Percentiles rank a stretch among this genome's conserved stretches.
These are phyloP conservation scores for Acrocephalus arundinaceus DNA, from an alignment of 2,113 vertebrate species.

Conservation along the genomic window DNA sequence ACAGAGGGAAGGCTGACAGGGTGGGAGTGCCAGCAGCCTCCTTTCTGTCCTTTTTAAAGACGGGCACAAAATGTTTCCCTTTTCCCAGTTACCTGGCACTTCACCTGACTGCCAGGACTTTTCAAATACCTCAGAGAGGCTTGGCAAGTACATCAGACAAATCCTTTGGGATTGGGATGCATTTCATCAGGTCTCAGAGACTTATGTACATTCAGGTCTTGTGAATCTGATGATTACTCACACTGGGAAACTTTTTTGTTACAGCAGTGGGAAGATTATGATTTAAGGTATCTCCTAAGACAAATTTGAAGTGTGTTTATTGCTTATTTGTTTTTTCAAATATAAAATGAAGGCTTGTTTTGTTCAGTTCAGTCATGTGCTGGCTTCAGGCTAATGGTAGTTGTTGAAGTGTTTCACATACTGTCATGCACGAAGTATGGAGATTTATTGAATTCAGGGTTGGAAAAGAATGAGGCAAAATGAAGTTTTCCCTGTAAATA, in stretches of 20 bases:
- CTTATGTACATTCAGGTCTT: rapidly evolving
- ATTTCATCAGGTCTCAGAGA: not conserved
- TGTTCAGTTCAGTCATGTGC: not conserved
- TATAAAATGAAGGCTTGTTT: not conserved
- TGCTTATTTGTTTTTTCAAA: not conserved
- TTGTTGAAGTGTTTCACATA: not conserved
- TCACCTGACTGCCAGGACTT: not conserved
- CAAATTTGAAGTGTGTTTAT: not conserved
- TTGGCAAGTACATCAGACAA: not conserved
- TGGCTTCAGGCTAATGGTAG: not conserved
- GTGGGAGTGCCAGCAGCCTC: not conserved
- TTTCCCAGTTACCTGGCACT: not conserved
- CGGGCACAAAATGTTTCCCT: not conserved
- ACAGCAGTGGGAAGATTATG: not conserved
- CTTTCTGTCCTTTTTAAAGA: not conserved
- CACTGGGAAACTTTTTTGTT: not conserved
- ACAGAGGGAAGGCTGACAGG: not conserved
- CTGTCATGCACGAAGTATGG: not conserved
- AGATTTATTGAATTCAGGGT: not conserved
- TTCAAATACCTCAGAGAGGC: not conserved
- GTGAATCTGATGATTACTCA: not conserved
- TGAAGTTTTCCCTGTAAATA: not conserved
- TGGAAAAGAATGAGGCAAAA: not conserved
- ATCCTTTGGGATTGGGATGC: not conserved
- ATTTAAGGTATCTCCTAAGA: not conserved